Evolutionary conservation across 2,888 invertebrate genomes (phyloP).

Genomic region (Sphinx pinastri): DNA sequence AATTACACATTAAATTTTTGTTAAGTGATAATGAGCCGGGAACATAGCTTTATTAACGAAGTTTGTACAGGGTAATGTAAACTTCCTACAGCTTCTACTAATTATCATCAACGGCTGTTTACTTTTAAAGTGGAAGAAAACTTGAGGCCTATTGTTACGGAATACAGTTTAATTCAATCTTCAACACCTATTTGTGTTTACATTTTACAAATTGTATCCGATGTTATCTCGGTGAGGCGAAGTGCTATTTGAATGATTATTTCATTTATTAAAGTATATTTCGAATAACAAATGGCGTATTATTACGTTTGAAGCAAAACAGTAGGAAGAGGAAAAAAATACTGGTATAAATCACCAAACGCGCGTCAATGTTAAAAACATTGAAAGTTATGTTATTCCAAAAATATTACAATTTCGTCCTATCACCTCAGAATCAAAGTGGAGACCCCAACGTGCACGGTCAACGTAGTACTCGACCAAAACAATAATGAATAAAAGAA

Average conservation of each 20-base stretch:
- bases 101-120: constrained; percentile 24
- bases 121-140: constrained; percentile 19
- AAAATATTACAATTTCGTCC: background rate
- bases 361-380: too few relatives aligned
- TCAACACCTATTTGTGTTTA: background rate
- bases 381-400: too few relatives aligned
- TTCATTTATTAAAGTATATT: too few relatives aligned
- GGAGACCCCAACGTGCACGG: background rate
- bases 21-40: constrained; percentile 22
- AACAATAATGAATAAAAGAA: background rate
- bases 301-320: too few relatives aligned
- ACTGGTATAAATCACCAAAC: too few relatives aligned
- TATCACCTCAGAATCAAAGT: background rate
- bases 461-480: background rate
- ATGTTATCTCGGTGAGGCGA: background rate
- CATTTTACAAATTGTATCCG: background rate
- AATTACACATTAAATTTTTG: constrained; percentile 3
- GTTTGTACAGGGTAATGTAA: constrained; percentile 26
- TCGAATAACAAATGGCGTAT: too few relatives aligned
- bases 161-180: constrained; percentile 5
- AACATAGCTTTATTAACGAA: constrained; percentile 24
- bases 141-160: constrained; percentile 17
- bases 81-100: constrained; percentile 19
- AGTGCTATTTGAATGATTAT: too few relatives aligned
- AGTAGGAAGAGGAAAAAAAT: too few relatives aligned